A percentile compares a stretch with the other conserved stretches of the same genome.
Evolutionary conservation across 1,140 invertebrate species (phyloP).

Genomic region (Drosophila neocordata): DNA sequence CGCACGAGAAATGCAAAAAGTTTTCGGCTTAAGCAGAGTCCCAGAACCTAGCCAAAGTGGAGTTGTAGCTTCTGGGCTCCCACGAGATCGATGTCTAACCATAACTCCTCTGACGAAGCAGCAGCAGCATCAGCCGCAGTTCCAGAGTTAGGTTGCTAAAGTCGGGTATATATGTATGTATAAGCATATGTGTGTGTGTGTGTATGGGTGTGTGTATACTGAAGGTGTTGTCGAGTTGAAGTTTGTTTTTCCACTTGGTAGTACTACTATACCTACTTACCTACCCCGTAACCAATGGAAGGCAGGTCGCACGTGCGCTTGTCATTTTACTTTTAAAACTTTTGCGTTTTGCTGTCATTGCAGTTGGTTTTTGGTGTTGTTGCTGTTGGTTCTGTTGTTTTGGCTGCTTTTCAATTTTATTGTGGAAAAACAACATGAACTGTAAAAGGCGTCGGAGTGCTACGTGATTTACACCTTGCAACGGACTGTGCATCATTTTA

Average conservation of each 20-base stretch:
- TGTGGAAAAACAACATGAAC: constrained; percentile 71
- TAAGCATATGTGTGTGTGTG: constrained; percentile 5
- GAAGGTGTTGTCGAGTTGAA: constrained; percentile 23
- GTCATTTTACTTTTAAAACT: constrained; percentile 79
- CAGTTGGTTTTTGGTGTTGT: constrained; percentile 22
- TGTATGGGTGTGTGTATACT: constrained; percentile 28
- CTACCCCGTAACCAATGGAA: neutral
- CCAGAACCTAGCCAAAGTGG: constrained; percentile 59
- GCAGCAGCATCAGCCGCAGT: constrained; percentile 8
- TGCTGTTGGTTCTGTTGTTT: constrained; percentile 41
- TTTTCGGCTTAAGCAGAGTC: constrained; percentile 52
- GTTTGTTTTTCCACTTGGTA: constrained; percentile 40
- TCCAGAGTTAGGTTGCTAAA: constrained; percentile 16
- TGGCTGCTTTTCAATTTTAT: constrained; percentile 79
- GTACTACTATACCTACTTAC: neutral
- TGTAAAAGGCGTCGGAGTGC: constrained; percentile 75
- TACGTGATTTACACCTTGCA: constrained; percentile 77
- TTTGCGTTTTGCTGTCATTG: constrained; percentile 68
- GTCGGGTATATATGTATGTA: neutral
- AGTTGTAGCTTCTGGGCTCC: constrained; percentile 26
- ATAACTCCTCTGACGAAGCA: constrained; percentile 51
- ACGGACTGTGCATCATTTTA: constrained; percentile 74
- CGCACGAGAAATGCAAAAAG: constrained; percentile 76
- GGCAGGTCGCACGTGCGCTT: constrained; percentile 71
- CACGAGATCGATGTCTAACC: constrained; percentile 72